phyloP scores from a whole-genome alignment of 2,797 vertebrate species.

The Oryzias dopingdopingensis region DNA sequence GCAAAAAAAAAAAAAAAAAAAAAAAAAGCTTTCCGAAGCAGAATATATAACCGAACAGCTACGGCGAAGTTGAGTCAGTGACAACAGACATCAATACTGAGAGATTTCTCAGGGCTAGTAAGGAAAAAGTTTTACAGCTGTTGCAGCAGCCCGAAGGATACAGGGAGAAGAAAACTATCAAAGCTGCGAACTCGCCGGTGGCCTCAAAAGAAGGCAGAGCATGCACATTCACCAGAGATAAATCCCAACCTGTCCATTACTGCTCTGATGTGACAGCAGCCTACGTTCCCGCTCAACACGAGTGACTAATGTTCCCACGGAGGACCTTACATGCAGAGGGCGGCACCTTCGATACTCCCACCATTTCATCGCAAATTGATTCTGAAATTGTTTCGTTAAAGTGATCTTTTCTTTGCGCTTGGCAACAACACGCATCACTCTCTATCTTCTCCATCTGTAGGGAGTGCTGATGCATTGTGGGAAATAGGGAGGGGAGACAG shows the following conservation, averaged over 20 bases:
- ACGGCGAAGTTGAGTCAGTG: conserved; percentile 61
- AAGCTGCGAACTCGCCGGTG: conserved; percentile 58
- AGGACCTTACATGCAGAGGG: conserved; percentile 56
- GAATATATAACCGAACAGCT: conserved; percentile 66
- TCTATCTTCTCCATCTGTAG: neutral
- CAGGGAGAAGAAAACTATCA: conserved; percentile 66
- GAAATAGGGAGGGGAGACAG: conserved; percentile 34
- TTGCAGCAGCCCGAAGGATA: conserved; percentile 66
- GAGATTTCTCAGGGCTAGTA: conserved; percentile 64
- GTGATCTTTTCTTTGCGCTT: conserved; percentile 7
- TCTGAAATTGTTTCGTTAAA: conserved; percentile 36
- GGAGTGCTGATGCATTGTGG: conserved; percentile 30
- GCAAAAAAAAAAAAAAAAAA: conserved; percentile 52
- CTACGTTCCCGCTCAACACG: conserved; percentile 59
- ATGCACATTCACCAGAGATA: conserved; percentile 43
- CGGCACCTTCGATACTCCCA: conserved; percentile 38
- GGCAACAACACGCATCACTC: conserved; percentile 7
- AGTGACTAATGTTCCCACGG: conserved; percentile 65
- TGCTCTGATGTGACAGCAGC: conserved; percentile 64
- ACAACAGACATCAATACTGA: conserved; percentile 73
- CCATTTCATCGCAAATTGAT: conserved; percentile 15
- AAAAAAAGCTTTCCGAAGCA: conserved; percentile 60
- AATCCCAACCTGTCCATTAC: conserved; percentile 66
- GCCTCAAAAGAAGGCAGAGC: conserved; percentile 44
- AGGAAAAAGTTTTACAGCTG: conserved; percentile 73